Conservation (phyloP, 2,797 vertebrate species). For the Schizopygopsis pylzovi region DNA sequence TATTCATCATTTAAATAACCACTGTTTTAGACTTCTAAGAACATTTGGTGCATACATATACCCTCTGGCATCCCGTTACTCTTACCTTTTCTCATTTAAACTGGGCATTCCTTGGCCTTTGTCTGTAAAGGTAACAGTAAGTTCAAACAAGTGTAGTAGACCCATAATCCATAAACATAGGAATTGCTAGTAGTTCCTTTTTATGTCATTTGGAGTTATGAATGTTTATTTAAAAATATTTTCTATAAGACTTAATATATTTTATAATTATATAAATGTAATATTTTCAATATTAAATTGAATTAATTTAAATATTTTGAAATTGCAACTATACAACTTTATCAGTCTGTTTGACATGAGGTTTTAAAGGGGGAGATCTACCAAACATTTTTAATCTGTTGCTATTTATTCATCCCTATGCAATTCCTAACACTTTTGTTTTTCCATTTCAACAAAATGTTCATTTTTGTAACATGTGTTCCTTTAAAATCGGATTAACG, state of each 20-base stretch:
- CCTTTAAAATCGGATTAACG: neutral
- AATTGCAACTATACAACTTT: neutral
- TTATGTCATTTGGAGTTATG: neutral
- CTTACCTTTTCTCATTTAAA: neutral
- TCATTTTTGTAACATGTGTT: neutral
- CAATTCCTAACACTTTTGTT: neutral
- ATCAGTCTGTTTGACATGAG: neutral
- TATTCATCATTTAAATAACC: constrained; percentile 16
- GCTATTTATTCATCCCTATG: neutral
- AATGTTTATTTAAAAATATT: neutral
- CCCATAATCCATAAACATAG: neutral
- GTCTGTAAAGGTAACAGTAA: neutral
- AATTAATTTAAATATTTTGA: neutral
- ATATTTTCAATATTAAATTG: too few relatives aligned
- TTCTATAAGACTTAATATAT: neutral
- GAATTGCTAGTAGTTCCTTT: neutral
- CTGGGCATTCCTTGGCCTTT: neutral
- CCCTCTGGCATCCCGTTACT: neutral
- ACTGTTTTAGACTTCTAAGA: constrained; percentile 1
- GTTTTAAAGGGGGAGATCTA: neutral
- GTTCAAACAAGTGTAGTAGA: neutral
- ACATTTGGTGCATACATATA: neutral
- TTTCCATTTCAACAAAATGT: neutral
- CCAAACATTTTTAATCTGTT: neutral
- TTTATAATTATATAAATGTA: neutral